phyloP scores from a whole-genome alignment of 2,797 vertebrate genomes.

The Pipistrellus pygmaeus region DNA sequence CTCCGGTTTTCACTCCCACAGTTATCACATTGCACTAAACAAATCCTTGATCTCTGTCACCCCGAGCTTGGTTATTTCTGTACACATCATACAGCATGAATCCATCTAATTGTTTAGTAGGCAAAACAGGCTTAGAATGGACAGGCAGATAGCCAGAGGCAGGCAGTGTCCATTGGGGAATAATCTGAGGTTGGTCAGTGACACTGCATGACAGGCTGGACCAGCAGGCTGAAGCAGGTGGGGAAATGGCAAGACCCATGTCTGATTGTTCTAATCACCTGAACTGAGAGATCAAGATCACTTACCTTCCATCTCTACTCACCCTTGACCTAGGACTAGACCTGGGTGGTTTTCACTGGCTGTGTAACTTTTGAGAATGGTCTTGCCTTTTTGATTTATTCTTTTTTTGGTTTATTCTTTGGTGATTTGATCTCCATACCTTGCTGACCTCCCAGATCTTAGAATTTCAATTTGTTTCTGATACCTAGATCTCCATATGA shows the following conservation, averaged over 20 bases:
- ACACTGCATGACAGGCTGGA: not conserved
- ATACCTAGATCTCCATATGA: slow-evolving; percentile 26
- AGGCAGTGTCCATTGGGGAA: not conserved
- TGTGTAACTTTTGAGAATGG: slow-evolving; percentile 41
- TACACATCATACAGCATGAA: not conserved
- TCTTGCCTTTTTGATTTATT: slow-evolving; percentile 37
- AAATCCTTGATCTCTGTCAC: slow-evolving; percentile 5
- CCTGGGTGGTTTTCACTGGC: not conserved
- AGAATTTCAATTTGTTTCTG: slow-evolving; percentile 46
- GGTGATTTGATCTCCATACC: not conserved
- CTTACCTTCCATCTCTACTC: not conserved
- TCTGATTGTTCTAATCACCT: slow-evolving; percentile 24
- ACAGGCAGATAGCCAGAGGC: slow-evolving; percentile 18
- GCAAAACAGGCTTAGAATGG: slow-evolving; percentile 45
- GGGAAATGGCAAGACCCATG: not conserved
- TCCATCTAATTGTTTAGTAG: slow-evolving; percentile 19
- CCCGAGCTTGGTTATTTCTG: slow-evolving; percentile 11
- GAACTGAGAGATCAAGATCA: not conserved
- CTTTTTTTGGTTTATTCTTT: slow-evolving; percentile 36
- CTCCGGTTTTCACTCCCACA: slow-evolving; percentile 10
- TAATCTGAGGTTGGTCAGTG: slow-evolving; percentile 14
- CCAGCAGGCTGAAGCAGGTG: not conserved
- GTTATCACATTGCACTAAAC: slow-evolving; percentile 6
- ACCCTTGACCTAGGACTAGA: slow-evolving; percentile 34
- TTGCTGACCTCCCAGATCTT: slow-evolving; percentile 6